Percentiles rank a stretch among this genome's conserved stretches.
Conservation (phyloP, 1,140 invertebrate genomes). For the Amyelois transitella region DNA sequence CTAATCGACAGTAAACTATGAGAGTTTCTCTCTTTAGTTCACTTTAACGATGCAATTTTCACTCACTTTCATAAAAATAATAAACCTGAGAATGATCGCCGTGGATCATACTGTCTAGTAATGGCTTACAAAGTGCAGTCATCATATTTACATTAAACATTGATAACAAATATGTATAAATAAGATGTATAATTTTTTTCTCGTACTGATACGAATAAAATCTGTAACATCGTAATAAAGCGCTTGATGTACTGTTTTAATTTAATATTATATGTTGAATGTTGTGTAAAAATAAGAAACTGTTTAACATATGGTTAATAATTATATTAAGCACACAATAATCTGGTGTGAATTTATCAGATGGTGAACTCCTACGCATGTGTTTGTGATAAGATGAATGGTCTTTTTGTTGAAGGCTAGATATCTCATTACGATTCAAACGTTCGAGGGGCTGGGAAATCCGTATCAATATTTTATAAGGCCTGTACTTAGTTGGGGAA, state of each 20-base stretch:
- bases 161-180: neutral
- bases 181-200: too few species aligned
- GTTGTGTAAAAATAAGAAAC: too few species aligned
- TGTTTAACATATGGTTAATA: too few species aligned
- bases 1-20: neutral
- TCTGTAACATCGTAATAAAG: too few species aligned
- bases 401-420: neutral
- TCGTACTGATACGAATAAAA: too few species aligned
- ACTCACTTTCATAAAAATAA: neutral
- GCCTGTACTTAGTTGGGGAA: neutral
- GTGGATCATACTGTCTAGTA: neutral
- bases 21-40: neutral
- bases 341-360: neutral
- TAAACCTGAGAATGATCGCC: neutral
- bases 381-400: neutral
- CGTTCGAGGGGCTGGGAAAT: neutral
- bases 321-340: neutral
- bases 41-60: neutral
- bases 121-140: neutral
- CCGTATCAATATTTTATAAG: neutral
- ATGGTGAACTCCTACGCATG: conserved; percentile 15
- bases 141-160: neutral
- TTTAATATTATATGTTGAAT: too few species aligned
- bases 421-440: neutral
- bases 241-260: too few species aligned